Conservation (phyloP, 2,797 vertebrate genomes). For the Spondyliosoma cantharus region DNA sequence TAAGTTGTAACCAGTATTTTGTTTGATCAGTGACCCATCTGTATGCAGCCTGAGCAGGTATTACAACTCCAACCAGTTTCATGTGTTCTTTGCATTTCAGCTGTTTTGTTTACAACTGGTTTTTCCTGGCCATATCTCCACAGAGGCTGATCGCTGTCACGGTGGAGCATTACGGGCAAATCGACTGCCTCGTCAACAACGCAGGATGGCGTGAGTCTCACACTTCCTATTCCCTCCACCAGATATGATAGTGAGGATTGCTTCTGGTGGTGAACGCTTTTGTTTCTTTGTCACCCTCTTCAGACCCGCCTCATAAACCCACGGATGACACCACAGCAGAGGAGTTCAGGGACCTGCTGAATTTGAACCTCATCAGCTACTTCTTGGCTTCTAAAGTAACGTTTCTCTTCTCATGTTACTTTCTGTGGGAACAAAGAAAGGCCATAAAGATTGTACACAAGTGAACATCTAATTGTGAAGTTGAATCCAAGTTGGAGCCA, state of each 20-base stretch:
- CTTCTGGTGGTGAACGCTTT: not conserved
- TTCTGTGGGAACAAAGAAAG: no score
- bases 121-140: conserved; percentile 4
- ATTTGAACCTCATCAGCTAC: conserved; percentile 86
- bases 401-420: not conserved
- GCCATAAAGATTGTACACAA: no score
- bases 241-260: not conserved
- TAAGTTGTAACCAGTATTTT: no score
- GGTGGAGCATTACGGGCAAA: conserved; percentile 73
- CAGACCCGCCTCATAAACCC: conserved; percentile 86
- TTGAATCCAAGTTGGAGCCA: not conserved
- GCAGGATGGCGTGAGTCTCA: conserved; percentile 86
- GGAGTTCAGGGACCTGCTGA: conserved; percentile 85
- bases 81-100: not conserved
- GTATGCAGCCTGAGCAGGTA: no score
- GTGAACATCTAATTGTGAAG: no score
- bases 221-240: no score
- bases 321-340: conserved; percentile 84
- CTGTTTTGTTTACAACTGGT: not conserved
- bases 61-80: not conserved
- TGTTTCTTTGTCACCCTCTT: not conserved
- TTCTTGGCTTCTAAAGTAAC: conserved; percentile 87
- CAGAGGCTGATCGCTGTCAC: conserved; percentile 83
- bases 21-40: not conserved
- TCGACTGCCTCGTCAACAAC: conserved; percentile 91